Percentiles rank a stretch among this genome's conserved stretches.
These are phyloP conservation scores for Leucoma salicis DNA, from an alignment of 2,888 invertebrate genomes.

Conservation along the genomic window DNA sequence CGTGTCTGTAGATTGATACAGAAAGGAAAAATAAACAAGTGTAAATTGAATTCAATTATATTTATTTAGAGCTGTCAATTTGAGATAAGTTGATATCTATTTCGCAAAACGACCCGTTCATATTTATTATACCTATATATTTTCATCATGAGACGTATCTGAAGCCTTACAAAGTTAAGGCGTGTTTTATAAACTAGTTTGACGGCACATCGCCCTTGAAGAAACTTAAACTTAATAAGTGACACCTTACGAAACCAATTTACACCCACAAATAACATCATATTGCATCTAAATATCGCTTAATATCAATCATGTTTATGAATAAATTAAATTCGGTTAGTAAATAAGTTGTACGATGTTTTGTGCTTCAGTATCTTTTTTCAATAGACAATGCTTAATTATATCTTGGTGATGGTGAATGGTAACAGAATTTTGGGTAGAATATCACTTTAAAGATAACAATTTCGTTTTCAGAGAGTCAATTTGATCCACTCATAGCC, in stretches of 20 bases:
- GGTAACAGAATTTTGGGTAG: too few relatives aligned
- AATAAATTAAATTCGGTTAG: constrained; percentile 26
- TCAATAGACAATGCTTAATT: too few relatives aligned
- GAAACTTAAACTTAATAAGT: constrained; percentile 49
- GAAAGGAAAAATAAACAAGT: too few relatives aligned
- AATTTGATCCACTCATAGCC: too few relatives aligned
- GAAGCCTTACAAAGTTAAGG: constrained; percentile 42
- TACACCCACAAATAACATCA: constrained; percentile 63
- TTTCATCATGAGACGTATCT: constrained; percentile 20
- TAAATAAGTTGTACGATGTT: too few relatives aligned
- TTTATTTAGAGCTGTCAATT: constrained; percentile 8
- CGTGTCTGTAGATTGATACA: too few relatives aligned
- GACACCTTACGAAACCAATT: constrained; percentile 62
- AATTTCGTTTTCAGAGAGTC: too few relatives aligned
- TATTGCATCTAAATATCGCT: constrained; percentile 54
- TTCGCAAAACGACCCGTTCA: constrained; percentile 6
- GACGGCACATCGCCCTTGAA: constrained; percentile 62
- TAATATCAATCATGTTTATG: constrained; percentile 53
- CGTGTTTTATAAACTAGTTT: constrained; percentile 54
- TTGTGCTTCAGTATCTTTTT: too few relatives aligned
- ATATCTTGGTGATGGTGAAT: too few relatives aligned
- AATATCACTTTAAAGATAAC: too few relatives aligned
- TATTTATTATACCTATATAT: neutral
- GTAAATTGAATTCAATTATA: constrained; percentile 2
- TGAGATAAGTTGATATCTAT: constrained; percentile 1